Conservation (phyloP, 2,113 vertebrate species). For the Eretmochelys imbricata region DNA sequence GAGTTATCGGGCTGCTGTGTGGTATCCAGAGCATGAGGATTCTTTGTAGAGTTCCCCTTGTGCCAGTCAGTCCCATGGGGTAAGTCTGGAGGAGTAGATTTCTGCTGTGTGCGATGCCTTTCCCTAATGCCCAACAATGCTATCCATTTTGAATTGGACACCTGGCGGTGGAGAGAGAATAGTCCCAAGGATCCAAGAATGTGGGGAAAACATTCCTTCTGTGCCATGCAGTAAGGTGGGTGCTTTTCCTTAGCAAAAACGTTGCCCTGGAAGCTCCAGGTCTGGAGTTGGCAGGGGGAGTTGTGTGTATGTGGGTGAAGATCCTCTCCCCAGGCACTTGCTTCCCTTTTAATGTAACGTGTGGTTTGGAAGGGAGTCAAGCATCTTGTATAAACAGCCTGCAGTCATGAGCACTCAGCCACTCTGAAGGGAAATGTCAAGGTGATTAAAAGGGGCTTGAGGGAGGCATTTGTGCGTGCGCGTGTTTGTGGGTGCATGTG, state of each 20-base stretch:
- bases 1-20: background rate
- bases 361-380: conserved; percentile 19
- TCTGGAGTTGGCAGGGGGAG: background rate
- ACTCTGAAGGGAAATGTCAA: background rate
- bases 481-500: fast-evolving
- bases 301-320: fast-evolving
- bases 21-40: no score
- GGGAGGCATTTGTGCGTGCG: background rate
- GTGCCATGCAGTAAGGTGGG: background rate
- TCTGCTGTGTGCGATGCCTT: background rate
- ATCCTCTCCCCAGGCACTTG: background rate
- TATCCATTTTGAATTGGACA: background rate
- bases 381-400: conserved; percentile 28
- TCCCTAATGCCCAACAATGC: fast-evolving
- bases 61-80: fast-evolving
- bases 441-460: background rate
- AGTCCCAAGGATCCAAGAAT: background rate
- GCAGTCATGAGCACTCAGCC: background rate
- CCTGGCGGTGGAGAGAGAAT: background rate
- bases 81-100: fast-evolving
- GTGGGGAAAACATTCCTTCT: background rate
- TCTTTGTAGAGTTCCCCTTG: background rate
- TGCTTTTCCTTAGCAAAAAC: background rate
- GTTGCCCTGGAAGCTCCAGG: background rate
- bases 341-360: background rate